Evolutionary conservation across 2,797 vertebrate species (phyloP).

Genomic region (Diceros bicornis): DNA sequence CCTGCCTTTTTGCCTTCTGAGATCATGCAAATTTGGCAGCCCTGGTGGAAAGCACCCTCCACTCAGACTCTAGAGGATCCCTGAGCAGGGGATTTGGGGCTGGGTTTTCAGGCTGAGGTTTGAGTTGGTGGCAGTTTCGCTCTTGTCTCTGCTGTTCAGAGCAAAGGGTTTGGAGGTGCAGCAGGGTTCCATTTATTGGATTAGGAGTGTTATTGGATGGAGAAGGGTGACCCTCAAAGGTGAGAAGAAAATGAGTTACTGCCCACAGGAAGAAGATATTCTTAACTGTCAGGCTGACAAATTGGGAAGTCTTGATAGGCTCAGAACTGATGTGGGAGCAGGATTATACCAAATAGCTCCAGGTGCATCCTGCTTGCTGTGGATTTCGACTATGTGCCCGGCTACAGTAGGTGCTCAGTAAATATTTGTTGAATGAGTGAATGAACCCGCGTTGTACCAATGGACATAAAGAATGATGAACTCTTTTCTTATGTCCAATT

Average conservation of each 20-base stretch:
- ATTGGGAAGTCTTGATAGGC: background rate
- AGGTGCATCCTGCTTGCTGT: background rate
- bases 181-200: background rate
- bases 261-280: background rate
- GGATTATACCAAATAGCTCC: background rate
- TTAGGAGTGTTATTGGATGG: background rate
- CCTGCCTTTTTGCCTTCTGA: background rate
- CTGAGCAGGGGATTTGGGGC: background rate
- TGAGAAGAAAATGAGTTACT: conserved; percentile 56
- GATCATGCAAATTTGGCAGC: background rate
- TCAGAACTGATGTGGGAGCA: background rate
- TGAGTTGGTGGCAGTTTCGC: background rate
- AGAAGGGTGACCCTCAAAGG: background rate
- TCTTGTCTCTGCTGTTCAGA: background rate
- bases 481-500: background rate
- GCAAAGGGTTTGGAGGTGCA: background rate
- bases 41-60: background rate
- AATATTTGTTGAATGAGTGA: conserved; percentile 16
- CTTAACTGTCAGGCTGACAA: conserved; percentile 40
- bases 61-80: background rate
- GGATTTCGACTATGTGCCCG: background rate
- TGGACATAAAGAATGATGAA: background rate
- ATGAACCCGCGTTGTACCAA: background rate
- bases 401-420: background rate
- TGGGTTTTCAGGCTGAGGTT: background rate